These are phyloP conservation scores for Hydraecia micacea DNA, from an alignment of 2,888 invertebrate species.

Conservation along the genomic window DNA sequence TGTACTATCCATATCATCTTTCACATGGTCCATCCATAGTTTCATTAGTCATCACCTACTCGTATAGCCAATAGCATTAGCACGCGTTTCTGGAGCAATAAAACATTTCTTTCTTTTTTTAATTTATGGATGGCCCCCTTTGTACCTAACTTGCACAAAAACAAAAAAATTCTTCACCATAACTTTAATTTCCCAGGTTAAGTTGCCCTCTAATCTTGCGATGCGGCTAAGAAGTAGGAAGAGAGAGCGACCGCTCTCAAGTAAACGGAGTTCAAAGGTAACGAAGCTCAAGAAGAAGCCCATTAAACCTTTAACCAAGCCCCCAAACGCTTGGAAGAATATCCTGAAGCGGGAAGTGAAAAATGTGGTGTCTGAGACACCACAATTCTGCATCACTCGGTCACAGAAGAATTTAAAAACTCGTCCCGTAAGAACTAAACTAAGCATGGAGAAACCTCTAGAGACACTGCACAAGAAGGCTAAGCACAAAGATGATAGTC, in stretches of 20 bases:
- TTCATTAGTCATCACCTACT: no score
- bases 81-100: no score
- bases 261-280: conserved; percentile 78
- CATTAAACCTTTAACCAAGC: conserved; percentile 73
- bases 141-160: no score
- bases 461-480: conserved; percentile 77
- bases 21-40: no score
- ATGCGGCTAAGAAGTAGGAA: conserved; percentile 93
- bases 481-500: conserved; percentile 78
- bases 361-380: conserved; percentile 80
- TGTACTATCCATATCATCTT: no score
- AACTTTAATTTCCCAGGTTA: conserved; percentile 73
- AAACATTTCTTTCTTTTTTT: background rate
- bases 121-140: background rate
- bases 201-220: conserved; percentile 79
- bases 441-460: conserved; percentile 84
- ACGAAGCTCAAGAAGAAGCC: conserved; percentile 79
- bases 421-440: conserved; percentile 80
- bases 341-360: conserved; percentile 80
- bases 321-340: conserved; percentile 82
- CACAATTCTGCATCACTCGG: conserved; percentile 80
- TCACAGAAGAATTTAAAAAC: conserved; percentile 84
- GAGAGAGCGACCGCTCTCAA: conserved; percentile 90
- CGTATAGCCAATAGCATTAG: no score
- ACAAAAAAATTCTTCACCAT: background rate